Percentiles rank a stretch among this genome's conserved stretches.
Conservation (phyloP, 2,797 vertebrate species). For the Pseudotriccus pelzelni region DNA sequence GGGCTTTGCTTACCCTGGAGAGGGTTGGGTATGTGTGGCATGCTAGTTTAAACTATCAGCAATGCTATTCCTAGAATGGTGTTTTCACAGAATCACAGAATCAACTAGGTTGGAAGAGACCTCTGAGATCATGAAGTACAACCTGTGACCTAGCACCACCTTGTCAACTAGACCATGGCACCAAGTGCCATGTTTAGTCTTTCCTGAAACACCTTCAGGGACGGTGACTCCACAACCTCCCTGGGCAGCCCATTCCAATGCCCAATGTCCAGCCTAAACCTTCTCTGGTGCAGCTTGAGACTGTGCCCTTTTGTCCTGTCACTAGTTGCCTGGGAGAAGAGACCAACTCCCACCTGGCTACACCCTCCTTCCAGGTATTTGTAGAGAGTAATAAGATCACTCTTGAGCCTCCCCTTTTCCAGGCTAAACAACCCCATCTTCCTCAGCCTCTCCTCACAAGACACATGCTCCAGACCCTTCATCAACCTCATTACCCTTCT, state of each 20-base stretch:
- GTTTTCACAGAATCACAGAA: background rate
- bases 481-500: background rate
- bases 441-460: background rate
- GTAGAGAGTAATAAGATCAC: background rate
- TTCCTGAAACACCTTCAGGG: background rate
- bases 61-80: background rate
- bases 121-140: background rate
- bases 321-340: background rate
- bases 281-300: background rate
- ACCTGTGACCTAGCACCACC: background rate
- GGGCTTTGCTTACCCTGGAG: background rate
- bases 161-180: background rate
- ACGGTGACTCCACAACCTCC: background rate
- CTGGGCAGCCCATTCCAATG: background rate
- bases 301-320: background rate
- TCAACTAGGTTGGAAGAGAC: background rate
- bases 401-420: background rate
- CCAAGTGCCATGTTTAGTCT: background rate
- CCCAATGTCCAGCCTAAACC: background rate
- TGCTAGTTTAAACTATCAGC: background rate
- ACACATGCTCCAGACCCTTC: background rate
- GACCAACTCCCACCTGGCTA: no score
- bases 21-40: fast-evolving
- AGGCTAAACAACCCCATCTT: background rate
- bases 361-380: background rate